Percentiles rank a stretch among this genome's conserved stretches.
phyloP scores from a whole-genome alignment of 1,140 invertebrate species.

The Chironomus striatipennis region DNA sequence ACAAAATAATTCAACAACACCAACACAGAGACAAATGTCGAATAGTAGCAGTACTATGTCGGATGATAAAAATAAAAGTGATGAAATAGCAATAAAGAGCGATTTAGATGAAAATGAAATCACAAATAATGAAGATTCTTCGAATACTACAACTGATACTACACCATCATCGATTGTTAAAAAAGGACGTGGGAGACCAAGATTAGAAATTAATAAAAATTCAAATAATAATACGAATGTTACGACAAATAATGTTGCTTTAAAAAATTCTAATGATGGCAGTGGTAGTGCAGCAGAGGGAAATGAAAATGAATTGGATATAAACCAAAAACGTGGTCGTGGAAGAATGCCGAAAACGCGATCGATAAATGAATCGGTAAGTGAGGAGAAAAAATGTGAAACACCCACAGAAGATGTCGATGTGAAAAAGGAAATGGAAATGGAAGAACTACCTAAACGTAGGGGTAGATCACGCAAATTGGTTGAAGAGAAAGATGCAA shows the following conservation, averaged over 20 bases:
- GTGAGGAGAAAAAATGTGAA: slow-evolving; percentile 25
- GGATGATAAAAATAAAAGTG: slow-evolving; percentile 23
- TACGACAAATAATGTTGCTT: background rate
- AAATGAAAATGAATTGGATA: slow-evolving; percentile 16
- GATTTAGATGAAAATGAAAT: slow-evolving; percentile 9
- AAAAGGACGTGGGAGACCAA: slow-evolving; percentile 5
- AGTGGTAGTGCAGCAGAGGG: background rate
- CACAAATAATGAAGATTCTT: background rate
- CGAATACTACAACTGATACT: background rate
- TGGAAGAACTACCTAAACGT: background rate
- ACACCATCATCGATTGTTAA: background rate
- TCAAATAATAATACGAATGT: background rate
- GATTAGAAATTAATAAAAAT: slow-evolving; percentile 12
- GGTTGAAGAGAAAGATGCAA: slow-evolving; percentile 22
- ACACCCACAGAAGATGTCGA: slow-evolving; percentile 25
- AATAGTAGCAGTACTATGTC: slow-evolving; percentile 9
- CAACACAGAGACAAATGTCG: slow-evolving; percentile 2
- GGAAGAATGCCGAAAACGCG: slow-evolving; percentile 13
- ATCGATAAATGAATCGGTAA: slow-evolving; percentile 14
- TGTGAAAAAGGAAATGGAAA: slow-evolving; percentile 26
- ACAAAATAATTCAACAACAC: slow-evolving; percentile 1
- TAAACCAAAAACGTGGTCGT: slow-evolving; percentile 20
- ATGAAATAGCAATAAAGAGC: slow-evolving; percentile 2
- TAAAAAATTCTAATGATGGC: background rate
- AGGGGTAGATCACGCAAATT: slow-evolving; percentile 20